Base-by-base conservation (phyloP, 1,140 invertebrate species). In the Drosophila littoralis region DNA sequence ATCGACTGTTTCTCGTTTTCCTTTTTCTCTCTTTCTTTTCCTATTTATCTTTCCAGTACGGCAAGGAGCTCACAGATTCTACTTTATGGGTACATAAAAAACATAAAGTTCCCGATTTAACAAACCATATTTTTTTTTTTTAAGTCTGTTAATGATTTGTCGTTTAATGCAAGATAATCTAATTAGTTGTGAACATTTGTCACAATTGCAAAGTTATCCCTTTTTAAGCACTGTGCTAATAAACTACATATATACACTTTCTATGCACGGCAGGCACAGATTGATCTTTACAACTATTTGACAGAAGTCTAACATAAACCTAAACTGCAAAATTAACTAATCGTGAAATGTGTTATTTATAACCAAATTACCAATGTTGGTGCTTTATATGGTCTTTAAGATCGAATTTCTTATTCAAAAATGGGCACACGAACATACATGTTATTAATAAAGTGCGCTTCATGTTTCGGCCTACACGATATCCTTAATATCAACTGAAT, bases 41-140 rank as follows among this genome's bases (percentile, higher is more conserved):
- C 67, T 78, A 83, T 75, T 72, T 91, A 83, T 84, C 85, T 90
- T 86, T 92, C 79, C 91, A 92, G 92, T 91, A 79, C 91, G 91
- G 81, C 92, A 92, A 92, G 92, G 92, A 92, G 86, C 89, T 91
- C 91, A 92, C 90, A 92, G 92, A 92, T 92, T 92, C 85, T 92
- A 92, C 92, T 91, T 91, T 73, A 92, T 92, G 90, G 92, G 92
- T 92, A 92, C 78, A 75, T 81, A 89, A 67, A 66, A 76, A 35
- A 57, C 54, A 42, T 15, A 57, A 43, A 63, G n/a, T 33, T 22
- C 9, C 17, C 36, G 28, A 42, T 38, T 68, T 57, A 60, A 51
- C 40, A 13, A 68, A 8, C 61, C 58, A 54, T 45, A 36, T 55
- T 51, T 59, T 63, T 40, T 63, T 40, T 54, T 68, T 67, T 77